Evolutionary conservation across 2,888 invertebrate genomes (phyloP), one percentile per base, ranked within the genome.

Genomic region (Carpatolechia fugitivella): DNA sequence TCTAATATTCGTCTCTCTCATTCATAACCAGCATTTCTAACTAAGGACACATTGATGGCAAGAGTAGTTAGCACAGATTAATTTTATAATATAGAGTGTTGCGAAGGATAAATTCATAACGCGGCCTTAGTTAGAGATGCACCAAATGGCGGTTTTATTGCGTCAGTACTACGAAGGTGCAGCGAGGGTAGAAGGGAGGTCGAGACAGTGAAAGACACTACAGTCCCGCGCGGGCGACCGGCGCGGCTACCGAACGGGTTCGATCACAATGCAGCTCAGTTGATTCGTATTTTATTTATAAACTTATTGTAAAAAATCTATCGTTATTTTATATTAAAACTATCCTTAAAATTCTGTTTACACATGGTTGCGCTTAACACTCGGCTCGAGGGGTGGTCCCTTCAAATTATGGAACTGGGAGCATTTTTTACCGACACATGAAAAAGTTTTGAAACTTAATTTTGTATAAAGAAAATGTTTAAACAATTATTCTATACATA

Each of bases 181-280:
- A 71, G 65, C 69, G 64, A 74, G 74, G 74, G 73, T 70, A 68
- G 70, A 73, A 76, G 68, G 68, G 65, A 72, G 70, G 68, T n/a
- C n/a, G 59, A 64, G 70, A 75, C 62, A 79, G 73, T 79, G 70
- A 73, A 64, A 67, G 65, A 69, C 60, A 73, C 74, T 77, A 82
- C 74, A 62, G 62, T n/a, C 60, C 69, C 63, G 68, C 66, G 63
- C 66, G 65, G 62, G 57, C 60, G 59, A 14, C 33, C 38, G 29
- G n/a, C 38, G 49, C 56, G 68, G 62, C 65, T 69, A 68, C 69
- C 74, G 69, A 77, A 81, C 74, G 75, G 78, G 71, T 76, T 85
- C 78, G 70, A 90, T 89, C 89, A 88, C 89, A 89, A 88, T 89
- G 82, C 79, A 90, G 89, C 89, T 90, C 85, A 86, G 85, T 85